These are phyloP conservation scores for Montipora capricornis DNA, from an alignment of 64 coral and sea anemone genomes.

Conservation along the genomic window DNA sequence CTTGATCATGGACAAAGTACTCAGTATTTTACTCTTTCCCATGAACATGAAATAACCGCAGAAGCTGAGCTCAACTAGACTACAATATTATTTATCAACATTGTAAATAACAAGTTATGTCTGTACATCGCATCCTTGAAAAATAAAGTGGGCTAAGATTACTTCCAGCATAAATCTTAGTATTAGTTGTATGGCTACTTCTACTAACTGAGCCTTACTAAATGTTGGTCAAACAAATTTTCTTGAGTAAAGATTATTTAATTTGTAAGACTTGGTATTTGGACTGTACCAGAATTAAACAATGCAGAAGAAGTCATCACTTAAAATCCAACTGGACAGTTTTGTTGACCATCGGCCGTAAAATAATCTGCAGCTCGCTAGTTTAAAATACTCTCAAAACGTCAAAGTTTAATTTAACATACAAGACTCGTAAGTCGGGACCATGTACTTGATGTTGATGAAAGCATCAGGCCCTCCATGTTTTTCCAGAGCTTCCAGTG, in stretches of 20 bases:
- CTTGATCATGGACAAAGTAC: too few species aligned
- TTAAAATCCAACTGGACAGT: not conserved
- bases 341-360: not conserved
- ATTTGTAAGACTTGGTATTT: not conserved
- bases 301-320: not conserved
- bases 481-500: conserved; percentile 88
- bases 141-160: not conserved
- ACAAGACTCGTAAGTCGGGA: conserved; percentile 97
- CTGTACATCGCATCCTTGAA: conserved; percentile 12
- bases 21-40: not conserved
- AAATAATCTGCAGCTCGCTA: not conserved
- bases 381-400: conserved; percentile 8
- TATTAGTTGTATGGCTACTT: not conserved
- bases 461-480: conserved; percentile 91
- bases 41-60: not conserved
- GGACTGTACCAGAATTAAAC: not conserved
- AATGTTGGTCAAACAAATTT: not conserved
- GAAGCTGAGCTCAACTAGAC: not conserved
- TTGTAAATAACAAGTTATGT: not conserved
- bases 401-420: conserved; percentile 89
- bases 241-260: not conserved
- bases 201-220: not conserved
- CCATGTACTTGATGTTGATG: conserved; percentile 99
- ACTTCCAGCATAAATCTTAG: not conserved
- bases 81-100: not conserved